These are phyloP conservation scores for Beroe ovata DNA, from an alignment of 37 sponge, comb jelly and placozoan species.

Conservation along the genomic window DNA sequence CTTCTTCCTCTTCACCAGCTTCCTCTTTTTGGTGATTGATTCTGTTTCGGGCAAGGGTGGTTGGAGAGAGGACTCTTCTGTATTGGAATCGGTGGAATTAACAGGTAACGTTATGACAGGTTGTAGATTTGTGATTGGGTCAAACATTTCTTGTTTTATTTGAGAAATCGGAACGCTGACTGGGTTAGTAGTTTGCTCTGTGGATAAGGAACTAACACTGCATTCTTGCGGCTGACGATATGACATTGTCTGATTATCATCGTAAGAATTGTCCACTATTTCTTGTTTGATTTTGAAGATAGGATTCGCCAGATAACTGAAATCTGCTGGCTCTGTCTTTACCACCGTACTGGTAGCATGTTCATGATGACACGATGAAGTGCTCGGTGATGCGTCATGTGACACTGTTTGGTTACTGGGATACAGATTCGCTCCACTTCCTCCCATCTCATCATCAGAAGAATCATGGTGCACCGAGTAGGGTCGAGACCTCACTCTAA, in stretches of 20 bases:
- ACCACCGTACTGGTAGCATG: neutral
- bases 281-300: neutral
- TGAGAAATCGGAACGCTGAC: too few species aligned
- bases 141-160: neutral
- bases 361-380: neutral
- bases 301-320: neutral
- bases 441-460: neutral
- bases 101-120: neutral
- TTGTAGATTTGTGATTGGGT: neutral
- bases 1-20: constrained; percentile 14
- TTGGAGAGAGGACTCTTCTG: too few species aligned
- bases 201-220: too few species aligned
- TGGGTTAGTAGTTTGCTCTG: too few species aligned
- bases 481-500: neutral
- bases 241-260: neutral
- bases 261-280: neutral
- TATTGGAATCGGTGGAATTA: neutral
- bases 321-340: constrained; percentile 2
- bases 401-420: neutral
- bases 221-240: too few species aligned
- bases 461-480: neutral
- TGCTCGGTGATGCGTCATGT: neutral
- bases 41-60: neutral
- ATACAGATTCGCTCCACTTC: neutral
- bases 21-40: constrained; percentile 6